Evolutionary conservation across 1,140 invertebrate genomes (phyloP).

Genomic region (Hyles euphorbiae): DNA sequence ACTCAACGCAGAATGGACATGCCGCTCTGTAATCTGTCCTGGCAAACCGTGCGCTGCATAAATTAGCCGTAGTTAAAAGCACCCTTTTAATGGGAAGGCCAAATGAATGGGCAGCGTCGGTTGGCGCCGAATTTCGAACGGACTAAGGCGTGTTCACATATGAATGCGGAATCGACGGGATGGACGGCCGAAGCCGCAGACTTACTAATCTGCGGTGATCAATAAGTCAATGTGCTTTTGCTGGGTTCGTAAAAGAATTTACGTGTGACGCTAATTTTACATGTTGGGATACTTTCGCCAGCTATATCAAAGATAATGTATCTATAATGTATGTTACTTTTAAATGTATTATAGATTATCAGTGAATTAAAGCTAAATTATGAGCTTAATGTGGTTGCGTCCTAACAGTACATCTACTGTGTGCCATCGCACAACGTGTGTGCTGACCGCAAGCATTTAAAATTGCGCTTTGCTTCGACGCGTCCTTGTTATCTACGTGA

Average conservation of each 20-base stretch:
- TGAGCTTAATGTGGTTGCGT: too few relatives aligned
- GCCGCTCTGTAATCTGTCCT: constrained; percentile 51
- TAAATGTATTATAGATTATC: too few relatives aligned
- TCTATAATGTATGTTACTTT: too few relatives aligned
- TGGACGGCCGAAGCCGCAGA: too few relatives aligned
- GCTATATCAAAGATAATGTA: too few relatives aligned
- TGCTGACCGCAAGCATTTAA: constrained; percentile 35
- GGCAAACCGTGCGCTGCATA: constrained; percentile 35
- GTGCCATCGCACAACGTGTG: constrained; percentile 14
- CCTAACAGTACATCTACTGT: constrained; percentile 34
- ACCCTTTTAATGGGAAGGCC: constrained; percentile 45
- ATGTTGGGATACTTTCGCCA: too few relatives aligned
- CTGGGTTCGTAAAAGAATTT: too few relatives aligned
- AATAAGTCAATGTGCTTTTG: too few relatives aligned
- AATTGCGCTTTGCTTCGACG: constrained; percentile 30
- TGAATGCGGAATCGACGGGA: not conserved
- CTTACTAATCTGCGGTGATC: too few relatives aligned
- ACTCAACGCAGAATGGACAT: constrained; percentile 23
- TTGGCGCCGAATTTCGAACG: constrained; percentile 27
- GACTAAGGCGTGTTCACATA: constrained; percentile 9
- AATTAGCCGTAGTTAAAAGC: constrained; percentile 45
- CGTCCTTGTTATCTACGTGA: constrained; percentile 22
- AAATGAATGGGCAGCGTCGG: constrained; percentile 43
- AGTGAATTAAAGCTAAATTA: too few relatives aligned
- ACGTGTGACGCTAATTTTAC: too few relatives aligned